These are phyloP conservation scores for Benitochromis conjunctus DNA, from an alignment of 2,113 vertebrate genomes.

Conservation along the genomic window DNA sequence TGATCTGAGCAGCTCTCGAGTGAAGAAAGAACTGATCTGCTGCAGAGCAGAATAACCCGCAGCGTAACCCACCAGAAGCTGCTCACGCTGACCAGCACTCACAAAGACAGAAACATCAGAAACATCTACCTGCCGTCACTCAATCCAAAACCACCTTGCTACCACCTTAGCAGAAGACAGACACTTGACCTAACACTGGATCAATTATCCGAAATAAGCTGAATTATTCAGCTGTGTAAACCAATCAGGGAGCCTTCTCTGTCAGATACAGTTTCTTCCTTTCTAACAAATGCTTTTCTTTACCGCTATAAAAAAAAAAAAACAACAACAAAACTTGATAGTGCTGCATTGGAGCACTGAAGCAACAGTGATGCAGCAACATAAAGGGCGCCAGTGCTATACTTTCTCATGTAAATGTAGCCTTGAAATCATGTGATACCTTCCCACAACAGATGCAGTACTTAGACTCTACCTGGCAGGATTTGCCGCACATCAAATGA, in stretches of 20 bases:
- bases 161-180: constrained; percentile 19
- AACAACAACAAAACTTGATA: neutral
- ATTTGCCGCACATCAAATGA: neutral
- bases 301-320: neutral
- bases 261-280: constrained; percentile 29
- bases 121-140: constrained; percentile 29
- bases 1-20: neutral
- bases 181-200: constrained; percentile 54
- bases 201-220: constrained; percentile 57
- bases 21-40: neutral
- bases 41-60: constrained; percentile 13
- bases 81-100: neutral
- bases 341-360: neutral
- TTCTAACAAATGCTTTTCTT: constrained; percentile 13
- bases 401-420: constrained; percentile 19
- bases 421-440: neutral
- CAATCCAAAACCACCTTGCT: constrained; percentile 18
- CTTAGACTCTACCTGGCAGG: neutral
- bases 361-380: neutral
- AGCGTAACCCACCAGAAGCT: neutral
- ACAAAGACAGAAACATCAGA: constrained; percentile 22
- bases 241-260: constrained; percentile 25
- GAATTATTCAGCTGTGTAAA: constrained; percentile 66
- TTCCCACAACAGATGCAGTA: neutral
- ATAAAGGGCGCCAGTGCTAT: neutral